Conservation (phyloP, 1,140 invertebrate genomes). For the Kradibia gibbosae region DNA sequence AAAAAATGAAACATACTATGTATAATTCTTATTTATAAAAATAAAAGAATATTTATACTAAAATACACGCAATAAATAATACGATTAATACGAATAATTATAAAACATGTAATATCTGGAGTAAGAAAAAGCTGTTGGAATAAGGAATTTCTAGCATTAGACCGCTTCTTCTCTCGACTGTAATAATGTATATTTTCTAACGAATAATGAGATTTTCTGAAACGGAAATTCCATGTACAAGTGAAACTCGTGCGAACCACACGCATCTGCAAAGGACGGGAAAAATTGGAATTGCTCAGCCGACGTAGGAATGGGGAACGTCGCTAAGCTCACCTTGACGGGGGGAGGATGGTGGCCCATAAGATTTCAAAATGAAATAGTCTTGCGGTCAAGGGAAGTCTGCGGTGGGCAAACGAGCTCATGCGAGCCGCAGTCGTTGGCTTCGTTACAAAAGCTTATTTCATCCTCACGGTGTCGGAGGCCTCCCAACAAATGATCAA, state of each 20-base stretch:
- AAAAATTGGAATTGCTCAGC: background rate
- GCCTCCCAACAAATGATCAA: background rate
- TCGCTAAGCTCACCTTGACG: background rate
- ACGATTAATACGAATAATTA: too few species aligned
- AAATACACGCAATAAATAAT: too few species aligned
- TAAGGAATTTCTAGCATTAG: too few species aligned
- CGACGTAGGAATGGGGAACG: background rate
- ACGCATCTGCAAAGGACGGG: background rate
- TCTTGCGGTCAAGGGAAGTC: background rate
- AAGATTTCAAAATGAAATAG: background rate
- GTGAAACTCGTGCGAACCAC: background rate
- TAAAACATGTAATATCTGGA: too few species aligned
- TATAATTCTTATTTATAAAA: too few species aligned
- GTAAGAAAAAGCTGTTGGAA: too few species aligned
- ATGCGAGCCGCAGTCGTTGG: background rate
- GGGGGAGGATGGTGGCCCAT: too few species aligned
- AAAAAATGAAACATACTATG: too few species aligned
- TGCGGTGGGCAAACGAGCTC: constrained; percentile 1
- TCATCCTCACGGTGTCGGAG: background rate
- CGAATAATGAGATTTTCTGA: background rate
- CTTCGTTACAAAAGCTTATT: background rate
- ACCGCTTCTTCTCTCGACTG: too few species aligned
- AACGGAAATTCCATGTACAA: background rate
- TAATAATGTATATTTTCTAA: background rate
- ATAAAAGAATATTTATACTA: too few species aligned